phyloP scores from a whole-genome alignment of 2,113 vertebrate species.

The Grallaria varia region DNA sequence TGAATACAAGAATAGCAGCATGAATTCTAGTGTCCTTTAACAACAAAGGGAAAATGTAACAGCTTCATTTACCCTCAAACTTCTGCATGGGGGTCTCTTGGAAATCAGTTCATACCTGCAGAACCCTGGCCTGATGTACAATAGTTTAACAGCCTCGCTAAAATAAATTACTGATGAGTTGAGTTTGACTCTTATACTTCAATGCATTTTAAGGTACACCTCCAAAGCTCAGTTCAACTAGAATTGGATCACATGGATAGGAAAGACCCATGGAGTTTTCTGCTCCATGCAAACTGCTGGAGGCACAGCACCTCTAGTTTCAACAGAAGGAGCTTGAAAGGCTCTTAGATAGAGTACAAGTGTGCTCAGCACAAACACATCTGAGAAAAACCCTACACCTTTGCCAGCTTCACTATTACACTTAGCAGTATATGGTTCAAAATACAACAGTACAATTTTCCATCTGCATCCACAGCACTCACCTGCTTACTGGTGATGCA shows the following conservation, averaged over 20 bases:
- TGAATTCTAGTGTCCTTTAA: neutral
- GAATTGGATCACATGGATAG: neutral
- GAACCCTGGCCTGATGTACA: neutral
- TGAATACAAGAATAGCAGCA: neutral
- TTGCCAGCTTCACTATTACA: neutral
- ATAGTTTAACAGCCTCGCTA: neutral
- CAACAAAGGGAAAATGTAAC: neutral
- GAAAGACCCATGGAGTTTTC: neutral
- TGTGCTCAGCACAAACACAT: slow-evolving; percentile 19
- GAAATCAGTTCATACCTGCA: neutral
- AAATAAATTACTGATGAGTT: slow-evolving; percentile 16
- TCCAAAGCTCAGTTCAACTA: neutral
- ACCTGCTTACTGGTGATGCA: neutral
- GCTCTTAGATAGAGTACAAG: neutral
- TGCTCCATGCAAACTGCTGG: neutral
- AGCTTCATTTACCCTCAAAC: neutral
- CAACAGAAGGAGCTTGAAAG: neutral
- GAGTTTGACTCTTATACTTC: neutral
- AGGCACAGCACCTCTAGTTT: neutral
- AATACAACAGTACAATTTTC: neutral
- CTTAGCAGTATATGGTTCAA: neutral
- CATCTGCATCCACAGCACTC: neutral
- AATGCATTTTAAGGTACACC: neutral
- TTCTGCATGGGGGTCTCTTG: neutral
- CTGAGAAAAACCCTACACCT: neutral